Evolutionary conservation across 2,888 invertebrate genomes (phyloP).

Genomic region (Drosophila seclusa): DNA sequence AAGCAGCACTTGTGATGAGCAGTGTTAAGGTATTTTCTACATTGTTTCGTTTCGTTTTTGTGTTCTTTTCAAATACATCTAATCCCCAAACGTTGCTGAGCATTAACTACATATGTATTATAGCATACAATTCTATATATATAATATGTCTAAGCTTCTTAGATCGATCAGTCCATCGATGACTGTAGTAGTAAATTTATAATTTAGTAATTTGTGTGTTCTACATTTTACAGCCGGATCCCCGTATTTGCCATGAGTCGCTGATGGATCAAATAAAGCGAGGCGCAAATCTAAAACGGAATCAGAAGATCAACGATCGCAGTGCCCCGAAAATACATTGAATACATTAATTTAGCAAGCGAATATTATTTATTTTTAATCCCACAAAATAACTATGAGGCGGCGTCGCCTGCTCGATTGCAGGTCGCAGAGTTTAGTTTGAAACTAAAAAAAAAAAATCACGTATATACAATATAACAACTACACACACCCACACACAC

Average conservation of each 20-base stretch:
- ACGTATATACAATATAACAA: slow-evolving; percentile 38
- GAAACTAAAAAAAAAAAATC: slow-evolving; percentile 68
- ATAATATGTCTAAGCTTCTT: slow-evolving; percentile 28
- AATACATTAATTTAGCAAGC: slow-evolving; percentile 53
- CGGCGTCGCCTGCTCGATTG: slow-evolving; percentile 63
- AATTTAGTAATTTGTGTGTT: background rate
- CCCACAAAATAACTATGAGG: slow-evolving; percentile 55
- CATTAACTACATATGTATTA: slow-evolving; percentile 42
- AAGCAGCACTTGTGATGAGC: slow-evolving; percentile 67
- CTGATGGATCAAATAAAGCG: slow-evolving; percentile 97
- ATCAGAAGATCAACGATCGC: slow-evolving; percentile 88
- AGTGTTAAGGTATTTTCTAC: slow-evolving; percentile 79
- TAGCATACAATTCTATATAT: slow-evolving; percentile 4
- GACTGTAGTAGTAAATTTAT: background rate
- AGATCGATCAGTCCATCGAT: slow-evolving; percentile 5
- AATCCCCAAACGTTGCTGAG: slow-evolving; percentile 41
- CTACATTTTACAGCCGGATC: slow-evolving; percentile 88
- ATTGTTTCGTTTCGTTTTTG: slow-evolving; percentile 29
- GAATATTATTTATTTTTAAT: slow-evolving; percentile 53
- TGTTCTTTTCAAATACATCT: slow-evolving; percentile 31
- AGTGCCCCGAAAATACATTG: slow-evolving; percentile 95
- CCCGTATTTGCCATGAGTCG: slow-evolving; percentile 92
- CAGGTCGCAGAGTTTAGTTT: slow-evolving; percentile 73
- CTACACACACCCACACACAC: slow-evolving; percentile 11
- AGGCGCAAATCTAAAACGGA: slow-evolving; percentile 92